A percentile compares a stretch with the other conserved stretches of the same genome.
Evolutionary conservation across 2,888 invertebrate species (phyloP).

Genomic region (Himalopsyche japonica): DNA sequence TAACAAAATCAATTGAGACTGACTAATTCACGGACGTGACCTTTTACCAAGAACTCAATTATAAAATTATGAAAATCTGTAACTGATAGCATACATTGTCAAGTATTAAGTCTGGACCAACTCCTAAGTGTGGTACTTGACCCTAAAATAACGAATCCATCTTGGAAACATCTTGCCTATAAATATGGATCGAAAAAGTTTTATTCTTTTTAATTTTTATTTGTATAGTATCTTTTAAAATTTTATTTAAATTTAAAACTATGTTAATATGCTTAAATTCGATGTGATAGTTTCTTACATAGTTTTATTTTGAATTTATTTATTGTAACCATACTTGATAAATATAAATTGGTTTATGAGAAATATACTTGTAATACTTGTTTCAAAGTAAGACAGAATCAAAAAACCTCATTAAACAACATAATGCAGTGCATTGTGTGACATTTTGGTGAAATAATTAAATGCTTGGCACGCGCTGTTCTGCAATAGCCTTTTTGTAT

Average conservation of each 20-base stretch:
- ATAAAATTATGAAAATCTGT: too few species aligned
- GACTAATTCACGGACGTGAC: too few species aligned
- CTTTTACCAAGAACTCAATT: too few species aligned
- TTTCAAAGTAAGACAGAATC: neutral
- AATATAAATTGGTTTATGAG: neutral
- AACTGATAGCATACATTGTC: too few species aligned
- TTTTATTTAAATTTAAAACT: too few species aligned
- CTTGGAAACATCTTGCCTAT: too few species aligned
- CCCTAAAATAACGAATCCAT: too few species aligned
- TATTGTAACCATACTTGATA: neutral
- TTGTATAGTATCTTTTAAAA: too few species aligned
- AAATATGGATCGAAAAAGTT: neutral
- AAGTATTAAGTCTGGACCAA: too few species aligned
- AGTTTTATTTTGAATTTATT: neutral
- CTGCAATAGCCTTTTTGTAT: neutral
- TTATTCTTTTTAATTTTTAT: neutral
- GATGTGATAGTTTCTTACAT: neutral
- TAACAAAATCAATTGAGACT: too few species aligned
- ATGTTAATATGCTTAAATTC: neutral
- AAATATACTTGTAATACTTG: neutral
- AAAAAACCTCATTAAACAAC: neutral
- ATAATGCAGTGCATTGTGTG: neutral
- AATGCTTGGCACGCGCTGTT: neutral
- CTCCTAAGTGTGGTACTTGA: too few species aligned
- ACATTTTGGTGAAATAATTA: neutral